Evolutionary conservation across 2,797 vertebrate genomes (phyloP).

Genomic region (Salmo trutta): DNA sequence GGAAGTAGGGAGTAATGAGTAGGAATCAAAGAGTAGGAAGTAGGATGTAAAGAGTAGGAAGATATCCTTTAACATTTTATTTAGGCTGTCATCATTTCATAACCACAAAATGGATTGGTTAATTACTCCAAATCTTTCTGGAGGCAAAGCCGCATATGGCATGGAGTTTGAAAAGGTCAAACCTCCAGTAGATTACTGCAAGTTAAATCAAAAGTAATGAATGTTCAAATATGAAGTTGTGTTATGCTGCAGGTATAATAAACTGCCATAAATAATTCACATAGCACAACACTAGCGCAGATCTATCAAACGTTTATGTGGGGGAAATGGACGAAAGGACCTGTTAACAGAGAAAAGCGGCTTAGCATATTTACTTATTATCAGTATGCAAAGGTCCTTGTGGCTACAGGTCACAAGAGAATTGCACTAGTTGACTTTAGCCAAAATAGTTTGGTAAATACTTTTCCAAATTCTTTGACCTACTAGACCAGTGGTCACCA

Average conservation of each 20-base stretch:
- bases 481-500: no score
- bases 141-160: background rate
- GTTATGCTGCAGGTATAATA: background rate
- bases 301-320: background rate
- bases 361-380: background rate
- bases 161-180: constrained; percentile 10
- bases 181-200: constrained; percentile 9
- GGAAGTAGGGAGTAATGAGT: no score
- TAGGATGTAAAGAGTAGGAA: background rate
- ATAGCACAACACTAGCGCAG: background rate
- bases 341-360: background rate
- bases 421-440: background rate
- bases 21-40: no score
- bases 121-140: background rate
- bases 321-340: background rate
- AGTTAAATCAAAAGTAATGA: constrained; percentile 21
- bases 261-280: background rate
- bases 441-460: no score
- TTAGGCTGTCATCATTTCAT: background rate
- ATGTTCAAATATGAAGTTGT: constrained; percentile 32
- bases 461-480: no score
- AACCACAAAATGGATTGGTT: background rate
- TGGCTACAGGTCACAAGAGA: background rate
- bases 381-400: background rate
- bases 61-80: background rate